Conservation (phyloP, 2,888 invertebrate genomes). For the Cosmopolites sordidus region DNA sequence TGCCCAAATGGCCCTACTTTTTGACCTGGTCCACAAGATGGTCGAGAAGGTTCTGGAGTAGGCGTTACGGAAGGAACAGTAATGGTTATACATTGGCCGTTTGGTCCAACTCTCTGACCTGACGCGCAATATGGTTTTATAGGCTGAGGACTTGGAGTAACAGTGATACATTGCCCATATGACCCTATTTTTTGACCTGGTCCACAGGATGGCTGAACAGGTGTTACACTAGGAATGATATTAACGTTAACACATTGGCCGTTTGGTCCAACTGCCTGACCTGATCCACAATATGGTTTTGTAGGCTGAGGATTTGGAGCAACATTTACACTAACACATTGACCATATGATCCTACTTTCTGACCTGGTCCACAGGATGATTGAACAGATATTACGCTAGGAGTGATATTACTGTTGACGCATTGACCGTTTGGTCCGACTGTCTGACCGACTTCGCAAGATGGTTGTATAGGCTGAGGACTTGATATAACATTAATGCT, state of each 20-base stretch:
- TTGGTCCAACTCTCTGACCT: no score
- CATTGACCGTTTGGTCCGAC: no score
- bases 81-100: no score
- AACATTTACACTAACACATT: conserved; percentile 3
- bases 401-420: no score
- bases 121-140: no score
- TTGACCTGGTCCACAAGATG: background rate
- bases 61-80: no score
- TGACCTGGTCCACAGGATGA: conserved; percentile 17
- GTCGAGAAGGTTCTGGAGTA: background rate
- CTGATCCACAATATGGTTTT: conserved; percentile 21
- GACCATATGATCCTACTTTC: conserved; percentile 7
- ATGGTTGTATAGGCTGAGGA: no score
- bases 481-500: background rate
- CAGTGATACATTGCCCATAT: no score
- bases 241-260: conserved; percentile 20
- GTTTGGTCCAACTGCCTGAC: conserved; percentile 14
- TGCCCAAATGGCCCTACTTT: background rate
- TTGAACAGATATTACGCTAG: background rate
- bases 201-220: no score
- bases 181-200: no score
- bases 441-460: no score
- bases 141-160: no score
- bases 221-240: background rate
- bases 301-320: background rate